Base-by-base conservation (phyloP, 2,113 vertebrate genomes). In the Pelecanus crispus region DNA sequence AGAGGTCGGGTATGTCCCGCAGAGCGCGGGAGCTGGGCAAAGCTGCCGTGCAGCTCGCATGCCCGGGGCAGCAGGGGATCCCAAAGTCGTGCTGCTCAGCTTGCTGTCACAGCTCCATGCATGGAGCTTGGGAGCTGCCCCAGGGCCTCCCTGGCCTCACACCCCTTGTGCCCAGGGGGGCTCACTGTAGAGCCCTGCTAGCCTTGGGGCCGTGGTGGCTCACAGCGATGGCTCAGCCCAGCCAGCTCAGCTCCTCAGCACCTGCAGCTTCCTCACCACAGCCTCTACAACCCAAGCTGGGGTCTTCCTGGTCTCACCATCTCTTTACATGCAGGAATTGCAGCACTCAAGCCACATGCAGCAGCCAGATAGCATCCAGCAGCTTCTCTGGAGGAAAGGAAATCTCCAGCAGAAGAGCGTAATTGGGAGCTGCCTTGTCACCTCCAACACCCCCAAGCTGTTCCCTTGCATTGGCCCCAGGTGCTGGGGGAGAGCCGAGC, bases 181-280 rank as follows among this genome's bases (percentile, higher is more conserved):
- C 11, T 74, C 2, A 0, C 2, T 22, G 45, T 2, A 66, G 56
- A 88, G 71, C 61, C 28, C 38, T 42, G 14, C n/a, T 45, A 8
- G 18, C 58, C 72, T 17, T 59, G 49, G 22, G 49, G 18, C n/a
- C 0, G 0, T 0, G 2, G 13, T 58, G 52, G 17, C 49, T 68
- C 3, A 0, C 62, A 44, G 52, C 0, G 0, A 5, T 77, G 40
- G 67, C 81, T 63, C 47, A 61, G n/a, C 36, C 10, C 24, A 21
- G 62, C 29, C 1, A 1, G 52, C 29, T 83, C 66, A 86, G 74
- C 70, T 83, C 50, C 32, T 7, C 44, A 26, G 10, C 32, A 38
- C 45, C 34, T 5, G 3, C 42, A 45, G 74, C 38, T 8, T 50
- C 71, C 22, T 75, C 32, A 8, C 18, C 8, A 1, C n/a, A 78